phyloP scores from a whole-genome alignment of 2,888 invertebrate species.

The Parascotia fuliginaria region DNA sequence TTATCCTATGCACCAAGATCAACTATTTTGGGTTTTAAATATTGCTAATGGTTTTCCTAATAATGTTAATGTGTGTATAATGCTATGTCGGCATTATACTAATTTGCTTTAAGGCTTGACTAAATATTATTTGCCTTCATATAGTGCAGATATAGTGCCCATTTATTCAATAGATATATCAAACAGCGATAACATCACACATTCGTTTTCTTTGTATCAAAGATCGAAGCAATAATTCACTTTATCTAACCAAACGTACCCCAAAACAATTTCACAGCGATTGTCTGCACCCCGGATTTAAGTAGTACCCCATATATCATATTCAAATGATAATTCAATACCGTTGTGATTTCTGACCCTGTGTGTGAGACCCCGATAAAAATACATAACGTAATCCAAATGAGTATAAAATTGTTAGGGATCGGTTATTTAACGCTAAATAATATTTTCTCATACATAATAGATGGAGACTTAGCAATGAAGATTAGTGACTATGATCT shows the following conservation, averaged over 20 bases:
- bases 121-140: neutral
- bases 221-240: conserved; percentile 66
- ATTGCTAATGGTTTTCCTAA: no score
- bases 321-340: conserved; percentile 85
- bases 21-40: no score
- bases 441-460: conserved; percentile 61
- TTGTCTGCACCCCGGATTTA: conserved; percentile 70
- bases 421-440: conserved; percentile 66
- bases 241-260: conserved; percentile 71
- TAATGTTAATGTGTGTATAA: no score
- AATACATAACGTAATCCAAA: conserved; percentile 63
- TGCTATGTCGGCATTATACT: no score
- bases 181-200: conserved; percentile 32
- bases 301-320: conserved; percentile 74
- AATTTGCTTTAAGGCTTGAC: no score
- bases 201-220: conserved; percentile 47
- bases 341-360: conserved; percentile 74
- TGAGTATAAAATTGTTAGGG: conserved; percentile 79
- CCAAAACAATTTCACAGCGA: conserved; percentile 72
- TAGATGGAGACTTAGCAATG: conserved; percentile 59
- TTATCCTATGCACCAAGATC: no score
- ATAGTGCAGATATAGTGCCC: neutral
- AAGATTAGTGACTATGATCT: conserved; percentile 72
- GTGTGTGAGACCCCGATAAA: conserved; percentile 67
- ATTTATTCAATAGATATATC: conserved; percentile 24